Evolutionary conservation across 2,797 vertebrate genomes (phyloP).

Genomic region (Platyrinchus mystaceus): DNA sequence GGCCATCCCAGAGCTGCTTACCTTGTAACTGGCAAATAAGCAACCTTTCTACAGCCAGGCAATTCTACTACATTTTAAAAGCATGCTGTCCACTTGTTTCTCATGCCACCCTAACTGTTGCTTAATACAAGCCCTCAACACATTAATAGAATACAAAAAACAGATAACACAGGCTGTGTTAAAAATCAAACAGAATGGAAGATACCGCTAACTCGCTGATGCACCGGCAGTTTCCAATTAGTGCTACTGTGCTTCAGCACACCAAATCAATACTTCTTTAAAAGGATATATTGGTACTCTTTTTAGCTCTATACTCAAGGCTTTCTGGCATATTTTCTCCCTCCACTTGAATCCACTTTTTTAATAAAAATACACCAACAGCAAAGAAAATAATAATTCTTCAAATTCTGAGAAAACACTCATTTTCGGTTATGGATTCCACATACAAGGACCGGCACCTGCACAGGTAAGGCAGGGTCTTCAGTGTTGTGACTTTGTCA

Average conservation of each 20-base stretch:
- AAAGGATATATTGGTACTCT: not conserved
- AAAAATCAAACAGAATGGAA: not conserved
- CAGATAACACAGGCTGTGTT: not conserved
- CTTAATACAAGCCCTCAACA: not conserved
- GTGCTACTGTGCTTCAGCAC: not conserved
- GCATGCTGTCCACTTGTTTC: not conserved
- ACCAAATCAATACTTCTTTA: not conserved
- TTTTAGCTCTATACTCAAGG: not conserved
- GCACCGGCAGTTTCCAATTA: not conserved
- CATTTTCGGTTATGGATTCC: not conserved
- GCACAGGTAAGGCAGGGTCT: not conserved
- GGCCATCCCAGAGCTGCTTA: not conserved
- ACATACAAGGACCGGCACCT: fast-evolving
- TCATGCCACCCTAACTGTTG: not conserved
- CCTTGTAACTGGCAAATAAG: not conserved
- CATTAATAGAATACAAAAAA: not conserved
- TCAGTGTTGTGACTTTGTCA: not conserved
- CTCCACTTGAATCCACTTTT: not conserved
- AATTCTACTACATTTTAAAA: not conserved
- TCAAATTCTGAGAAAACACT: not conserved
- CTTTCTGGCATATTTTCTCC: not conserved
- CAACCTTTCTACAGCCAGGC: not conserved
- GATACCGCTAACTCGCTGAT: not conserved
- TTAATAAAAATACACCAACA: not conserved
- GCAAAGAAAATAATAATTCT: not conserved